Conservation (phyloP, 2,113 vertebrate genomes). For the Mugil cephalus region DNA sequence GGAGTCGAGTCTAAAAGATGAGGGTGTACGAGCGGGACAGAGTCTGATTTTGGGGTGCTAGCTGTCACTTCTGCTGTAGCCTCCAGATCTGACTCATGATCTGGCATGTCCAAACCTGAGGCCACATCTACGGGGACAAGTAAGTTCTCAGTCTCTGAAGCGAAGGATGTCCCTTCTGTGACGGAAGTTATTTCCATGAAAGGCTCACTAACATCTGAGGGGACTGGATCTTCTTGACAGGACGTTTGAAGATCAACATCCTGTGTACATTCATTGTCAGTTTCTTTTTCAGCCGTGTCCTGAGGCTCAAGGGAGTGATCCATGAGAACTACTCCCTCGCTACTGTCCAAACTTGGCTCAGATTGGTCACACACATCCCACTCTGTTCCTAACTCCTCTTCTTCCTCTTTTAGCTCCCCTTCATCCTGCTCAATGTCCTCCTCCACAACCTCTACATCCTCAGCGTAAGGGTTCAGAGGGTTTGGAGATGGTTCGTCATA, state of each 20-base stretch:
- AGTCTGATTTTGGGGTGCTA: conserved; percentile 70
- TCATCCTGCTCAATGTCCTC: conserved; percentile 18
- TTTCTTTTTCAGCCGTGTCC: conserved; percentile 49
- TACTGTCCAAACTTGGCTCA: conserved; percentile 68
- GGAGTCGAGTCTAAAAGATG: conserved; percentile 38
- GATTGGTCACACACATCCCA: conserved; percentile 70
- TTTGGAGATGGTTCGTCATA: conserved; percentile 45
- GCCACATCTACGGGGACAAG: conserved; percentile 27
- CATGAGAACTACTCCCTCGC: conserved; percentile 45
- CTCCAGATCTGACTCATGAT: conserved; percentile 30
- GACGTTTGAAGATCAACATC: conserved; percentile 58
- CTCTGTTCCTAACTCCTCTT: conserved; percentile 66
- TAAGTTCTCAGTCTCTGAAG: conserved; percentile 24
- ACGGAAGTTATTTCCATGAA: conserved; percentile 41
- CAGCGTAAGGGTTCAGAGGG: conserved; percentile 66
- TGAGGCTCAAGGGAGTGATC: conserved; percentile 59
- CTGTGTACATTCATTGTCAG: conserved; percentile 52
- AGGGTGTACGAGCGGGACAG: conserved; percentile 1
- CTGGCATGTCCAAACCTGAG: conserved; percentile 41
- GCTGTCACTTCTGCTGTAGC: conserved; percentile 34
- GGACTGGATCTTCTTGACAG: conserved; percentile 58
- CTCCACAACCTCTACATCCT: conserved; percentile 42
- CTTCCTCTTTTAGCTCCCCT: conserved; percentile 40
- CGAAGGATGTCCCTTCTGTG: conserved; percentile 43
- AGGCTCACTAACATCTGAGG: conserved; percentile 41